Evolutionary conservation across 1,140 invertebrate genomes (phyloP).

Genomic region (Drosophila mayri): DNA sequence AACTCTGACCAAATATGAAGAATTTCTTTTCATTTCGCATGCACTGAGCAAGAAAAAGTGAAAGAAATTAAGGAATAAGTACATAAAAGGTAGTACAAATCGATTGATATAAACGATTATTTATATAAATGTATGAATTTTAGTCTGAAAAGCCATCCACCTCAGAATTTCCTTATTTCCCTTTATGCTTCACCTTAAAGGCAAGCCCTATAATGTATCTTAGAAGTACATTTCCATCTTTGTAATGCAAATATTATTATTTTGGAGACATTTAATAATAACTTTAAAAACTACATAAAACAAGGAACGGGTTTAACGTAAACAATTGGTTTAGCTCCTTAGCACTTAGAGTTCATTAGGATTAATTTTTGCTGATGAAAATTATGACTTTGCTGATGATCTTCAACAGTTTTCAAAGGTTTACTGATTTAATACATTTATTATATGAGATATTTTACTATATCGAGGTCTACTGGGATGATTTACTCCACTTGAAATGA

Average conservation of each 20-base stretch:
- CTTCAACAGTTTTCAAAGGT: background rate
- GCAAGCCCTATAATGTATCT: background rate
- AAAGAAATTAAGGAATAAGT: background rate
- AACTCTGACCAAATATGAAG: constrained; percentile 75
- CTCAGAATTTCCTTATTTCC: background rate
- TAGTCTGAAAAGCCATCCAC: rapidly evolving
- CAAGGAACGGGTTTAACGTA: background rate
- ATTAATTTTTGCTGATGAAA: no score
- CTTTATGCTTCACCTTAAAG: background rate
- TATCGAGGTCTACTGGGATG: background rate
- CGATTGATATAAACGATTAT: background rate
- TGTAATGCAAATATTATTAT: background rate
- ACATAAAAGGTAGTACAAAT: background rate
- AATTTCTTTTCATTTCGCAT: constrained; percentile 62
- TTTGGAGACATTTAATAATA: background rate
- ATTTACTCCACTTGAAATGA: background rate
- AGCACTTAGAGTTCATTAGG: background rate
- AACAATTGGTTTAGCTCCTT: background rate
- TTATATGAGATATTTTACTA: background rate
- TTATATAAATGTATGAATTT: background rate
- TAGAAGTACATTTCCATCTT: background rate
- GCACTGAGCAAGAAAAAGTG: constrained; percentile 3
- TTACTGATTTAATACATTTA: no score
- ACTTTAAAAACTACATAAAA: background rate
- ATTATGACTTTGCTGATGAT: background rate